Percentiles rank a stretch among this genome's conserved stretches.
Evolutionary conservation across 2,113 vertebrate genomes (phyloP).

Genomic region (Ctenomys sociabilis): DNA sequence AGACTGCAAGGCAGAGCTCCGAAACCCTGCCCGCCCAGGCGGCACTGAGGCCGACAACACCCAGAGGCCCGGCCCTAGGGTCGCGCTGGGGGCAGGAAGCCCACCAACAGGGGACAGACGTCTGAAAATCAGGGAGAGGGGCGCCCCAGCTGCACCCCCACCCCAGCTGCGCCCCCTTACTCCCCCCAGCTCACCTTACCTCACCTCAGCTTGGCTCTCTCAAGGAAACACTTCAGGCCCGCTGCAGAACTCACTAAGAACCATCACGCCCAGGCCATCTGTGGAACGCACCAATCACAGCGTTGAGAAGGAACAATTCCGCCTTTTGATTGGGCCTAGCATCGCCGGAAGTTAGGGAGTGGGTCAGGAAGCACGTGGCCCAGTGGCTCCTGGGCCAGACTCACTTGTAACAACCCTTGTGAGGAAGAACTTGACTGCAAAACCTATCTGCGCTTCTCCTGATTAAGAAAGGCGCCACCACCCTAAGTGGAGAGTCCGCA

Average conservation of each 20-base stretch:
- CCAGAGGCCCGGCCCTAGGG: no score
- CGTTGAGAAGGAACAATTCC: not conserved
- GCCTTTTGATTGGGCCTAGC: conserved; percentile 55
- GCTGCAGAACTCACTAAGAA: conserved; percentile 36
- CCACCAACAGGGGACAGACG: no score
- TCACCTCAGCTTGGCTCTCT: not conserved
- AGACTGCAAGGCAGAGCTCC: not conserved
- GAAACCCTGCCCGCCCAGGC: not conserved
- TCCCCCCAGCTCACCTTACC: not conserved
- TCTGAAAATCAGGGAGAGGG: not conserved
- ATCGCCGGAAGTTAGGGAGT: conserved; percentile 49
- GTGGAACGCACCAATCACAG: conserved; percentile 77
- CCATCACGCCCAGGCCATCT: not conserved
- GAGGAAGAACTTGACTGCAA: conserved; percentile 54
- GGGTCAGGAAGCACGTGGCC: not conserved
- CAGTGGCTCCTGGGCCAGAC: not conserved
- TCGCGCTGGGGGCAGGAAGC: no score
- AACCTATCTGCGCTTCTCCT: conserved; percentile 24
- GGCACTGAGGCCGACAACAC: not conserved
- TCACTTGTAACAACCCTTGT: not conserved
- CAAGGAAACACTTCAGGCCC: not conserved
- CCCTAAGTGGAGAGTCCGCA: not conserved
- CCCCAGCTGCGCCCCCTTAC: not conserved
- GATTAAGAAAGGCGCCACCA: not conserved
- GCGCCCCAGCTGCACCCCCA: no score